Evolutionary conservation across 2,888 invertebrate genomes (phyloP), one percentile per base, ranked within the genome.

Genomic region (Brachynemurus nebulosus): DNA sequence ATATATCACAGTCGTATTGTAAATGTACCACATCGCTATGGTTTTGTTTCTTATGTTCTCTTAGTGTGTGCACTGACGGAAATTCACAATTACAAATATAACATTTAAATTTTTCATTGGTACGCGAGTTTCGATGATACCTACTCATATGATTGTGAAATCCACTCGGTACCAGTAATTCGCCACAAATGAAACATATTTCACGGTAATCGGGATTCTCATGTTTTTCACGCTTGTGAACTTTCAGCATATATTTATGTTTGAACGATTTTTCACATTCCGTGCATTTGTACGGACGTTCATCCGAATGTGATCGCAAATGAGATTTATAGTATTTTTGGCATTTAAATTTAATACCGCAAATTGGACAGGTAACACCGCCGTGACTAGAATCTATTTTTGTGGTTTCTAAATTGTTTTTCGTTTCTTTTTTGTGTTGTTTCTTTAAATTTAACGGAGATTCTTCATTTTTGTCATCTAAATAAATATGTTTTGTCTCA

Each of bases 201-300:
- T 18, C 36, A 11, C 19, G 17, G n/a, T 17, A n/a, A 11, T 17
- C 18, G n/a, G 36, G 17, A 16, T 36, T 19, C 6, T 17, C 19
- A 36, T 36, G 36, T 11, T 19, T n/a, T 11, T n/a, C n/a, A 18
- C 17, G 17, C 17, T 16, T 17, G n/a, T 36, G 36, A 12, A 14
- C 14, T 4, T n/a, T 30, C n/a, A 30, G 30, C 5, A 14, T 30
- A 30, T 12, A 30, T 14, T 12, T n/a, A 36, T 36, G n/a, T 18
- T 36, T 36, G n/a, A 36, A 36, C n/a, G 17, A 12, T 16, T 36
- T 36, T 18, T 36, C 36, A 11, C 36, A 36, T 18, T 18, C n/a
- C n/a, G 4, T 18, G 5, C 36, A 36, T 9, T 17, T 17, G 19
- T 16, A 36, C 17, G 19, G 17, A 18, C 17, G 12, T n/a, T 17